Percentiles rank a stretch among this genome's conserved stretches.
These are phyloP conservation scores for Lysandra coridon DNA, from an alignment of 2,888 invertebrate species.

Conservation along the genomic window DNA sequence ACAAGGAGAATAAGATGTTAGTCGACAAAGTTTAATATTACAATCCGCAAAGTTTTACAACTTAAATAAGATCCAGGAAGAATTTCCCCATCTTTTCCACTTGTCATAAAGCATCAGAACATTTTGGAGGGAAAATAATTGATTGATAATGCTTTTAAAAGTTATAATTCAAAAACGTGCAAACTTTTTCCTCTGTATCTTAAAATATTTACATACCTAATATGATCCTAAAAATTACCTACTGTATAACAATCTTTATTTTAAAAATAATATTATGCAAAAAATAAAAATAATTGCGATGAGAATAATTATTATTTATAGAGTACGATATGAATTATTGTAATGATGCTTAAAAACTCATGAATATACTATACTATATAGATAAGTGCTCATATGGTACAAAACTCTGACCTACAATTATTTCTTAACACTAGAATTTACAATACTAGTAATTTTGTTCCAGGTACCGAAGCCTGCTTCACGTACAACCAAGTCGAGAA, in stretches of 20 bases:
- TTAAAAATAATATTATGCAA: no score
- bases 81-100: constrained; percentile 48
- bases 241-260: no score
- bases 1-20: constrained; percentile 44
- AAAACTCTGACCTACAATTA: not conserved
- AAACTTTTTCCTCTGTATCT: not conserved
- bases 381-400: no score
- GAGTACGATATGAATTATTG: no score
- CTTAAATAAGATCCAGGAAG: constrained; percentile 57
- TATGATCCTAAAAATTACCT: no score
- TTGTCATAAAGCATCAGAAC: constrained; percentile 37
- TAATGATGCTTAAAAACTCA: no score
- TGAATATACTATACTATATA: no score
- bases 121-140: not conserved
- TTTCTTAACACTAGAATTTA: constrained; percentile 18
- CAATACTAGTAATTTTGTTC: constrained; percentile 42
- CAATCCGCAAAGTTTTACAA: constrained; percentile 54
- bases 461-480: constrained; percentile 59
- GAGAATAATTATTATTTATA: no score
- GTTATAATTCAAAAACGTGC: not conserved
- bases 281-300: no score
- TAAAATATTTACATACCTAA: not conserved
- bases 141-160: constrained; percentile 24
- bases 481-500: constrained; percentile 44
- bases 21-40: constrained; percentile 45